Evolutionary conservation across 2,888 invertebrate genomes (phyloP).

Genomic region (Halocaridina rubra): DNA sequence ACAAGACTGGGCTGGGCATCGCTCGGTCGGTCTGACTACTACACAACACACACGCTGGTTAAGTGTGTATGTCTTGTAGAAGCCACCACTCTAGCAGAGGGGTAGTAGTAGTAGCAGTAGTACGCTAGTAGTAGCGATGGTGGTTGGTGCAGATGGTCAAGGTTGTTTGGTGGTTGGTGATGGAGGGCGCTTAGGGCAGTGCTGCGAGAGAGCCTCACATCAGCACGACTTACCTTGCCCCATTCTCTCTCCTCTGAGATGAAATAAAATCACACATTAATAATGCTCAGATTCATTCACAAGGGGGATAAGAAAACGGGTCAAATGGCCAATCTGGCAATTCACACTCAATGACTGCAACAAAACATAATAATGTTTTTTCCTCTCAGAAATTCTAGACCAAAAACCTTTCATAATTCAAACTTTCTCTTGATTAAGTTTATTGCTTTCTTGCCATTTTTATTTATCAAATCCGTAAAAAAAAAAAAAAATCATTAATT

Average conservation of each 20-base stretch:
- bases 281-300: too few relatives aligned
- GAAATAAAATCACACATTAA: conserved; percentile 61
- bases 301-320: conserved; percentile 11
- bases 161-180: conserved; percentile 38
- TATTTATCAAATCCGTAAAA: too few relatives aligned
- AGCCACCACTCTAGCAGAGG: conserved; percentile 44
- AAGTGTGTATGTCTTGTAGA: neutral
- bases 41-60: conserved; percentile 15
- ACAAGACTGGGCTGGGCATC: conserved; percentile 27
- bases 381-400: too few relatives aligned
- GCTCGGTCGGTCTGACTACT: conserved; percentile 44
- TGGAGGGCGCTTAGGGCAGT: conserved; percentile 56
- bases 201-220: conserved; percentile 36
- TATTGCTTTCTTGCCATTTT: too few relatives aligned
- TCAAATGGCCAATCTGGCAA: too few relatives aligned
- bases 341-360: neutral
- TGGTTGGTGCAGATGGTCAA: conserved; percentile 44
- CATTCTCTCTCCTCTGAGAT: conserved; percentile 64
- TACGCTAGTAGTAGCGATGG: conserved; percentile 30
- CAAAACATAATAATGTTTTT: too few relatives aligned
- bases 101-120: conserved; percentile 31
- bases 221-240: conserved; percentile 63
- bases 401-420: too few relatives aligned
- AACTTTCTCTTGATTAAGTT: too few relatives aligned
- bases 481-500: too few relatives aligned